phyloP scores from a whole-genome alignment of 2,888 invertebrate species.

The Hirudinaria manillensis region DNA sequence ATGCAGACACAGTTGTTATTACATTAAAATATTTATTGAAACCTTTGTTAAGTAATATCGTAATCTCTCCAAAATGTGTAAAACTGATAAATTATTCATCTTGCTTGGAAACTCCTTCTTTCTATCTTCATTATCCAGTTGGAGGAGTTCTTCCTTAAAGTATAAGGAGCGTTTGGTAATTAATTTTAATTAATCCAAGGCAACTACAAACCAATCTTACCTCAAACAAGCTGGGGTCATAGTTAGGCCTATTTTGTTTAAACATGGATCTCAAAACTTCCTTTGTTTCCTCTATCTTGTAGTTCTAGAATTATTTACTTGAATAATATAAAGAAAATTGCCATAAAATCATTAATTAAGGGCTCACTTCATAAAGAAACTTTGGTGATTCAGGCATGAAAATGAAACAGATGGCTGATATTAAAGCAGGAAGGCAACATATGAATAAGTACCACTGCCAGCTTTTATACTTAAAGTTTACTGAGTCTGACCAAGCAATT shows the following conservation, averaged over 20 bases:
- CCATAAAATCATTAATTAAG: not conserved
- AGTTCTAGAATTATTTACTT: not conserved
- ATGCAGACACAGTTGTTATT: too few relatives aligned
- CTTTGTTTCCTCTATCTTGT: not conserved
- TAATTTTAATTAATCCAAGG: too few relatives aligned
- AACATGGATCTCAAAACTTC: not conserved
- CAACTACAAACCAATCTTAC: not conserved
- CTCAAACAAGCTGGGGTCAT: not conserved
- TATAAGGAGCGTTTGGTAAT: too few relatives aligned
- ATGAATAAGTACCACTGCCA: not conserved
- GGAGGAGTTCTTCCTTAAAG: too few relatives aligned
- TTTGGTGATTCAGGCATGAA: constrained; percentile 5
- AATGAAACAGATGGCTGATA: not conserved
- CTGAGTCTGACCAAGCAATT: too few relatives aligned
- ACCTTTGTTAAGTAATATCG: too few relatives aligned
- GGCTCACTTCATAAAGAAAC: not conserved
- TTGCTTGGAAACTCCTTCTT: too few relatives aligned
- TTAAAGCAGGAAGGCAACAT: not conserved
- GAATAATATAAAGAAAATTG: not conserved
- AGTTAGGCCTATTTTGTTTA: constrained; percentile 4
- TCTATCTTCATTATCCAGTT: too few relatives aligned
- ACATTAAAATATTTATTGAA: too few relatives aligned
- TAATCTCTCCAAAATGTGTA: too few relatives aligned
- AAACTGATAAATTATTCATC: too few relatives aligned
- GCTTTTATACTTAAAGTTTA: not conserved